phyloP scores from a whole-genome alignment of 2,113 vertebrate species.

The Rousettus leschenaultii region DNA sequence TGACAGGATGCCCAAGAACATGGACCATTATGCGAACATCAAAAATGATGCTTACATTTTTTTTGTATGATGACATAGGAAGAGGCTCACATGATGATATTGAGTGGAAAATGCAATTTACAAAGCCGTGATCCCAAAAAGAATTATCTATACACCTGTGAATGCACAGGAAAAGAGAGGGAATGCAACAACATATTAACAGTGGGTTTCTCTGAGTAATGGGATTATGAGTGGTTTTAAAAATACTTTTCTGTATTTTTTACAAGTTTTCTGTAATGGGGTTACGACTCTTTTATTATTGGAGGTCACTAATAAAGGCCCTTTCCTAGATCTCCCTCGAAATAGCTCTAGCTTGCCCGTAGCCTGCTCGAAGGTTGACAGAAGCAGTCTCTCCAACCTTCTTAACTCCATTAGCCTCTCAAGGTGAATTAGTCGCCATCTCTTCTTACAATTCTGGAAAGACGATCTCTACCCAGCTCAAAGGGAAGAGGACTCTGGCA shows the following conservation, averaged over 20 bases:
- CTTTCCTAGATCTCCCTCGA: not conserved
- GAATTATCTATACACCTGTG: rapidly evolving
- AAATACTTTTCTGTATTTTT: not conserved
- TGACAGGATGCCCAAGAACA: not conserved
- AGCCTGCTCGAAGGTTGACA: not conserved
- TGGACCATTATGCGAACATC: not conserved
- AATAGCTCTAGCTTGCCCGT: not conserved
- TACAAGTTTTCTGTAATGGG: not conserved
- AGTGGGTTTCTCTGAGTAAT: not conserved
- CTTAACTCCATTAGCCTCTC: not conserved
- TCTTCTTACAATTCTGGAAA: constrained; percentile 52
- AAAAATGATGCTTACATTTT: not conserved
- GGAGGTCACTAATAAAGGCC: not conserved
- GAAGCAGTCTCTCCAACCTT: not conserved
- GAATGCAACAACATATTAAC: not conserved
- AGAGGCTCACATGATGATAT: not conserved
- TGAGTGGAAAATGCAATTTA: not conserved
- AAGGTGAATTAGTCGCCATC: not conserved
- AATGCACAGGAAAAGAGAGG: not conserved
- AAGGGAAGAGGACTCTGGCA: not conserved
- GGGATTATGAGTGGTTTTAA: not conserved
- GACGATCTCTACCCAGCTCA: not conserved
- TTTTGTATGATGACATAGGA: not conserved
- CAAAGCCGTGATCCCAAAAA: not conserved
- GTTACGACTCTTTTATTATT: not conserved